Percentiles rank a stretch among this genome's conserved stretches.
phyloP scores from a whole-genome alignment of 2,113 vertebrate genomes.

The Alces alces region DNA sequence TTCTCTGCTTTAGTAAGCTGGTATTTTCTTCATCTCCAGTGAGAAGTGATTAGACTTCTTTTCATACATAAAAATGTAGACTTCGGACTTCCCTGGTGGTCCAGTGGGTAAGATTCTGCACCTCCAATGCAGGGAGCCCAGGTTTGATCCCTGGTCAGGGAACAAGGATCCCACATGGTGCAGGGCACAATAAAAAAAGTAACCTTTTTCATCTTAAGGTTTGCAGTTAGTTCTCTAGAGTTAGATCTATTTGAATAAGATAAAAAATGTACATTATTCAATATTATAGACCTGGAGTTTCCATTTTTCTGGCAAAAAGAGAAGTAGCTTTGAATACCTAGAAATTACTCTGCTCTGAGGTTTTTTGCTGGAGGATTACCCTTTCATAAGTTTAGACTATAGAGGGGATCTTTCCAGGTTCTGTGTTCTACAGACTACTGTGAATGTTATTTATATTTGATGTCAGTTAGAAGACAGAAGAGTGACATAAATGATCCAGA shows the following conservation, averaged over 20 bases:
- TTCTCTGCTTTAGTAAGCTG: constrained; percentile 20
- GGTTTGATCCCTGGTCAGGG: not conserved
- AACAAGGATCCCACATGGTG: not conserved
- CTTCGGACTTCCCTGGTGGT: rapidly evolving
- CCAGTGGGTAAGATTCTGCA: not conserved
- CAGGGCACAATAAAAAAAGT: not conserved
- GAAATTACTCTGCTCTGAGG: not conserved
- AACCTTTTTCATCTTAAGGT: not conserved
- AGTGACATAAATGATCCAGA: not conserved
- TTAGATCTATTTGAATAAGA: not conserved
- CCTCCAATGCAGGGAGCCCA: not conserved
- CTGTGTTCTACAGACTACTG: not conserved
- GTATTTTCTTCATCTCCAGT: not conserved
- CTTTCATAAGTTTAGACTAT: not conserved
- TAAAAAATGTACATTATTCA: not conserved
- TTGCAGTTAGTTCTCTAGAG: constrained; percentile 10
- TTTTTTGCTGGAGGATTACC: not conserved
- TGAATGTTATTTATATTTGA: not conserved
- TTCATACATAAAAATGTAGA: not conserved
- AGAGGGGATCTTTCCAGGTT: not conserved
- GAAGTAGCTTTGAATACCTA: not conserved
- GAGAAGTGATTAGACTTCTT: not conserved
- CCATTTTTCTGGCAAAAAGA: constrained; percentile 8
- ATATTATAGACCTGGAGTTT: not conserved
- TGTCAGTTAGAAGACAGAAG: not conserved